Evolutionary conservation across 2,888 invertebrate genomes (phyloP).

Genomic region (Tricholauxania praeusta): DNA sequence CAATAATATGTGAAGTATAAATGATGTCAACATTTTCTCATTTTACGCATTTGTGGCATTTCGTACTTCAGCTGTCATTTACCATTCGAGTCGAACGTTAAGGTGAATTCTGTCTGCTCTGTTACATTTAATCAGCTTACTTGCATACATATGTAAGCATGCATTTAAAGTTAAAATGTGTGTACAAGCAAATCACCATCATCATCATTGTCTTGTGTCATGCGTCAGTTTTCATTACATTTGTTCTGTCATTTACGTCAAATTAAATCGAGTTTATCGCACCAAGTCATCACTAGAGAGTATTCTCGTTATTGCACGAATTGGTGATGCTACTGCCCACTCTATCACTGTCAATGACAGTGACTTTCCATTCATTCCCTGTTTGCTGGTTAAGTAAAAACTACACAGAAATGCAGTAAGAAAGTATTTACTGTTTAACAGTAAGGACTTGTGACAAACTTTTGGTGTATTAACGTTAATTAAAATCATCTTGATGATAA

Average conservation of each 20-base stretch:
- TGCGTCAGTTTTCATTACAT: slow-evolving; percentile 7
- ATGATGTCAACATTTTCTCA: neutral
- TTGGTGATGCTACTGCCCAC: too few species aligned
- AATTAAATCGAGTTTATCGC: neutral
- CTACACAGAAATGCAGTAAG: too few species aligned
- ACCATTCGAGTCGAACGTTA: neutral
- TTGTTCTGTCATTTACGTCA: slow-evolving; percentile 11
- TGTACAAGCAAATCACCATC: neutral
- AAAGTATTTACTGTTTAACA: too few species aligned
- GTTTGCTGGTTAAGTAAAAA: too few species aligned
- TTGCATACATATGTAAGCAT: neutral
- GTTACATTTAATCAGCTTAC: slow-evolving; percentile 10
- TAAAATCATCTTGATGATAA: too few species aligned
- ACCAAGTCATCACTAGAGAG: too few species aligned
- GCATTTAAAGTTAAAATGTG: neutral
- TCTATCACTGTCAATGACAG: too few species aligned
- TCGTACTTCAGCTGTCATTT: neutral
- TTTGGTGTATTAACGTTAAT: too few species aligned
- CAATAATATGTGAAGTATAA: too few species aligned
- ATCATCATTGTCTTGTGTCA: neutral
- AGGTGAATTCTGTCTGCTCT: neutral
- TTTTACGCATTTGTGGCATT: neutral
- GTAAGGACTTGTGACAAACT: too few species aligned
- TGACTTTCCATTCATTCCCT: too few species aligned
- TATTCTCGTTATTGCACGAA: too few species aligned